phyloP scores from a whole-genome alignment of 2,113 vertebrate genomes.

The Ochotona curzoniae region DNA sequence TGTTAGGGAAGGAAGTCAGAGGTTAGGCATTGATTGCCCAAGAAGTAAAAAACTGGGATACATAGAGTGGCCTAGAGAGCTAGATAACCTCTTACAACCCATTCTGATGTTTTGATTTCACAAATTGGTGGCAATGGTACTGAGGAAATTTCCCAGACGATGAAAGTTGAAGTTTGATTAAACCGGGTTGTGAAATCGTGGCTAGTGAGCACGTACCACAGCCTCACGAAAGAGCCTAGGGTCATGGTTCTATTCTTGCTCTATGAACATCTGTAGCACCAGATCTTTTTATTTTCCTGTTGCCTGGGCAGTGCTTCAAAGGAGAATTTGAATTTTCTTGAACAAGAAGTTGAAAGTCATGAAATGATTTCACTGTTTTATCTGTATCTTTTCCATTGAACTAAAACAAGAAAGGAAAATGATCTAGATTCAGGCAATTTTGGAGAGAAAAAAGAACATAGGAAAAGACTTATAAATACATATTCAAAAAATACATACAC shows the following conservation, averaged over 20 bases:
- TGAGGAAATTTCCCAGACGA: conserved; percentile 41
- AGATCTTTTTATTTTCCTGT: background rate
- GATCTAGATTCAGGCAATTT: background rate
- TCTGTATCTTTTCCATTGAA: background rate
- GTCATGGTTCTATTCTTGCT: background rate
- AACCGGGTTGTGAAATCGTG: background rate
- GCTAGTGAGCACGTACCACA: background rate
- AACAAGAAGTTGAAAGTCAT: background rate
- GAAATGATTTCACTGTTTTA: background rate
- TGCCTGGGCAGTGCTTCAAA: background rate
- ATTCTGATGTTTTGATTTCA: background rate
- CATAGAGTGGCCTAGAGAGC: background rate
- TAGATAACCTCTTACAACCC: background rate
- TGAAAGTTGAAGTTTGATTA: conserved; percentile 54
- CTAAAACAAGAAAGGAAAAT: background rate
- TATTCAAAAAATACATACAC: no score
- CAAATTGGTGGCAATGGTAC: background rate
- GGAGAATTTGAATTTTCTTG: background rate
- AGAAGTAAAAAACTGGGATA: background rate
- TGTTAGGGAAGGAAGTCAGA: background rate
- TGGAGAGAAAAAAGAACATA: background rate
- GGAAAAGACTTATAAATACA: background rate
- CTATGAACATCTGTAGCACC: background rate
- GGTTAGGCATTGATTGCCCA: background rate
- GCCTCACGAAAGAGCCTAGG: background rate